phyloP scores from a whole-genome alignment of 2,888 invertebrate species.

The Unio delphinus region DNA sequence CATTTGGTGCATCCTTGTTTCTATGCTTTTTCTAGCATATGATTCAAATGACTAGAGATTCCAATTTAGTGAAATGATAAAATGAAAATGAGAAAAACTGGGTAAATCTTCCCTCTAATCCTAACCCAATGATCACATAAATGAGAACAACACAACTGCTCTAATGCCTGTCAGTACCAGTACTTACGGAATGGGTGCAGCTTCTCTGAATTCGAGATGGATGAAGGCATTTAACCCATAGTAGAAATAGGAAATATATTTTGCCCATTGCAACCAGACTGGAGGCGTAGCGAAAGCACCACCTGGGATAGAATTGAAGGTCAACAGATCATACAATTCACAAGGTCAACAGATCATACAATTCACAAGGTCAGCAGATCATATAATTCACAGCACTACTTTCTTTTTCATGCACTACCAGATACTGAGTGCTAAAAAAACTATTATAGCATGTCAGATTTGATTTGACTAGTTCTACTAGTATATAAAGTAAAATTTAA shows the following conservation, averaged over 20 bases:
- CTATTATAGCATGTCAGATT: too few relatives aligned
- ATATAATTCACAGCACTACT: not conserved
- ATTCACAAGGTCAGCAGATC: not conserved
- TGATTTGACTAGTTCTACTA: too few relatives aligned
- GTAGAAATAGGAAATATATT: slow-evolving; percentile 40
- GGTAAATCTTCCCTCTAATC: not conserved
- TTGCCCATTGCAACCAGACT: slow-evolving; percentile 39
- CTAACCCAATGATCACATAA: not conserved
- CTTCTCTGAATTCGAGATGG: slow-evolving; percentile 32
- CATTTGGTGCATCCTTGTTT: too few relatives aligned
- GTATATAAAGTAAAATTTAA: too few relatives aligned
- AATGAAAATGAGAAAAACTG: too few relatives aligned
- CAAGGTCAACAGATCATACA: not conserved
- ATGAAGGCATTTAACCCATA: slow-evolving; percentile 41
- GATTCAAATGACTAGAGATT: too few relatives aligned
- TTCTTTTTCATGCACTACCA: not conserved
- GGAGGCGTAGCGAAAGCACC: slow-evolving; percentile 43
- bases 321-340: too few relatives aligned
- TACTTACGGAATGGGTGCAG: slow-evolving; percentile 35
- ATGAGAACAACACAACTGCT: not conserved
- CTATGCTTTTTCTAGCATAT: too few relatives aligned
- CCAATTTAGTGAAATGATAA: too few relatives aligned
- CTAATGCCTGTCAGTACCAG: not conserved
- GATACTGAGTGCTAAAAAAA: not conserved
- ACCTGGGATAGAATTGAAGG: slow-evolving; percentile 16